Evolutionary conservation across 1,140 invertebrate species (phyloP).

Genomic region (Eumaeus atala): DNA sequence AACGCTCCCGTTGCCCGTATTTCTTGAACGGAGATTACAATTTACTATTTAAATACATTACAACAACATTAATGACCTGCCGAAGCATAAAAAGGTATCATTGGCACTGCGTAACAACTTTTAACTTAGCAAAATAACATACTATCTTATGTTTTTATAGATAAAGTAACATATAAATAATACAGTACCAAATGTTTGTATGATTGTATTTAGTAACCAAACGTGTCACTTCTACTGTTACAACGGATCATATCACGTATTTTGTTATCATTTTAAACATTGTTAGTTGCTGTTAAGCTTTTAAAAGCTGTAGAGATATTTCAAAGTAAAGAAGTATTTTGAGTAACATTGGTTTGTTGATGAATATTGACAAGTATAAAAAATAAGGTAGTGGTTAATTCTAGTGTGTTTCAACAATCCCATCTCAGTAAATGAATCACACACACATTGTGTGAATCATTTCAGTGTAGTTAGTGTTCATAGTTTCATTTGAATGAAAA

Average conservation of each 20-base stretch:
- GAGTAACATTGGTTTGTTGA: too few species aligned
- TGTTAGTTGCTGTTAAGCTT: too few species aligned
- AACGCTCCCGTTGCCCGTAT: constrained; percentile 57
- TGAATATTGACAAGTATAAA: too few species aligned
- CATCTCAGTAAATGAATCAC: too few species aligned
- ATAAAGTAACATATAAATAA: constrained; percentile 30
- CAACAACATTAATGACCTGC: constrained; percentile 64
- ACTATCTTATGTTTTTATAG: constrained; percentile 58
- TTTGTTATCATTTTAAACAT: too few species aligned
- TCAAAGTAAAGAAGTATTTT: too few species aligned
- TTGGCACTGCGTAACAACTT: constrained; percentile 28
- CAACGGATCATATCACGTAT: neutral
- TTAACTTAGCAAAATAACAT: constrained; percentile 42
- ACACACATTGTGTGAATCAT: too few species aligned
- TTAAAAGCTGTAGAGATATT: too few species aligned
- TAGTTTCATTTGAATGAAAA: too few species aligned
- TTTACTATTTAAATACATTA: constrained; percentile 48
- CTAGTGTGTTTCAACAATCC: too few species aligned
- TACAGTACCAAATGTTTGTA: constrained; percentile 11
- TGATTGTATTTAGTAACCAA: constrained; percentile 1
- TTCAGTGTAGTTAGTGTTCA: too few species aligned
- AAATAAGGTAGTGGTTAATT: too few species aligned
- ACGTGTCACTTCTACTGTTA: constrained; percentile 4
- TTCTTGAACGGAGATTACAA: constrained; percentile 58
- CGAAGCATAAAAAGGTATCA: constrained; percentile 56